These are phyloP conservation scores for Drosophila tanythrix DNA, from an alignment of 2,888 invertebrate genomes.

Conservation along the genomic window DNA sequence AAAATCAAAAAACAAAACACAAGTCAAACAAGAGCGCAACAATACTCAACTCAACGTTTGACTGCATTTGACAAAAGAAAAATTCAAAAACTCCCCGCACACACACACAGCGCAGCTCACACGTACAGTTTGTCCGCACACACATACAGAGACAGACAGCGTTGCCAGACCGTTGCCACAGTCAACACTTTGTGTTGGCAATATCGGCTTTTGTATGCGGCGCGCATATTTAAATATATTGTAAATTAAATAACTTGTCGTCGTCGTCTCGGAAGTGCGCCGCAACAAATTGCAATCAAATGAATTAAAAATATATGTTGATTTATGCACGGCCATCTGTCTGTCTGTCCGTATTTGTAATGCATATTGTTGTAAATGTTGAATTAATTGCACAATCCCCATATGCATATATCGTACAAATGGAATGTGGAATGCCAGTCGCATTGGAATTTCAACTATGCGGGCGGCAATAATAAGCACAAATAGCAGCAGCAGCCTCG, in stretches of 20 bases:
- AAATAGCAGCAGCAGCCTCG: conserved; percentile 40
- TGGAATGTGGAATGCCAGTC: conserved; percentile 51
- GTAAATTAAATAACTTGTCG: conserved; percentile 33
- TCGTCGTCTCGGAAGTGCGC: conserved; percentile 32
- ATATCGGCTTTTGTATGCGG: conserved; percentile 35
- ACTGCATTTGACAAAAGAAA: conserved; percentile 57
- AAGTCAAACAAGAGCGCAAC: conserved; percentile 7
- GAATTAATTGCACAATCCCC: conserved; percentile 78
- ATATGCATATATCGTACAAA: conserved; percentile 39
- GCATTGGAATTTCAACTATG: conserved; percentile 73
- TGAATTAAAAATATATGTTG: conserved; percentile 58
- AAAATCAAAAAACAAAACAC: conserved; percentile 42
- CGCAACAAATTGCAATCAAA: conserved; percentile 45
- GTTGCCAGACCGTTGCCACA: conserved; percentile 56
- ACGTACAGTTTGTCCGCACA: conserved; percentile 57
- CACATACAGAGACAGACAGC: conserved; percentile 1
- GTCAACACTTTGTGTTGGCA: conserved; percentile 55
- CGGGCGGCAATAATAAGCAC: conserved; percentile 59
- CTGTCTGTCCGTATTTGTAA: conserved; percentile 45
- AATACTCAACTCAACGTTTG: conserved; percentile 51
- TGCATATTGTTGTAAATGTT: conserved; percentile 67
- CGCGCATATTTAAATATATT: conserved; percentile 66
- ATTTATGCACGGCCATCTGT: conserved; percentile 44
- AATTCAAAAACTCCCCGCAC: conserved; percentile 56
- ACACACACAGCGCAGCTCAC: conserved; percentile 34